Evolutionary conservation across 2,888 invertebrate species (phyloP), one percentile per base, ranked within the genome.

Genomic region (Athalia rosae): DNA sequence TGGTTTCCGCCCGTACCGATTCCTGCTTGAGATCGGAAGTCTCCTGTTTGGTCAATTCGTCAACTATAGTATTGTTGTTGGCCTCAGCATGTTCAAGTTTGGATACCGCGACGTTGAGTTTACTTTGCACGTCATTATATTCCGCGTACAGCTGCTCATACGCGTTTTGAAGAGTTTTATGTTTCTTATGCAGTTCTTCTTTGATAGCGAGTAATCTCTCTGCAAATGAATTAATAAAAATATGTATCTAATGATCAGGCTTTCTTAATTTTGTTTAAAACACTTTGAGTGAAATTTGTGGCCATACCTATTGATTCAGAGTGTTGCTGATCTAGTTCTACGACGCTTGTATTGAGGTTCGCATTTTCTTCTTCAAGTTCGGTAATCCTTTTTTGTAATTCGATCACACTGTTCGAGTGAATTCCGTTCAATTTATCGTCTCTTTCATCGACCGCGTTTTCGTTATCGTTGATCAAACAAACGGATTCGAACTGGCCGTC

Each of bases 271-370:
- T n/a, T 11, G 53, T 53, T 53, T 7, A 11, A 6, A 28, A 28
- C 28, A 28, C 28, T 28, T 28, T 28, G 28, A 28, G 28, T 2
- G 28, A 28, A 28, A 28, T 28, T 28, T 2, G 0, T 53, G 50
- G 11, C 7, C 41, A 58, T 62, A 88, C 88, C 93, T 89, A 95
- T 93, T 0, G 94, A 95, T 83, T 92, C 90, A 83, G 94, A 93
- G 85, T 96, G 95, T 88, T 95, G 95, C 66, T 89, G 91, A 85
- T 96, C 96, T 82, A 96, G 89, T 85, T 95, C 95, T 83, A 95
- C 95, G 76, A 96, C 90, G 82, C 92, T 93, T 4, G 88, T 86
- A 15, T 92, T 91, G 28, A 94, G 90, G 79, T 92, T 91, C 81
- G 90, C 91, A 80, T 93, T 93, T 85, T 94, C 93, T 84, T 92